phyloP scores from a whole-genome alignment of 2,113 vertebrate species.

The Syrmaticus mikado region DNA sequence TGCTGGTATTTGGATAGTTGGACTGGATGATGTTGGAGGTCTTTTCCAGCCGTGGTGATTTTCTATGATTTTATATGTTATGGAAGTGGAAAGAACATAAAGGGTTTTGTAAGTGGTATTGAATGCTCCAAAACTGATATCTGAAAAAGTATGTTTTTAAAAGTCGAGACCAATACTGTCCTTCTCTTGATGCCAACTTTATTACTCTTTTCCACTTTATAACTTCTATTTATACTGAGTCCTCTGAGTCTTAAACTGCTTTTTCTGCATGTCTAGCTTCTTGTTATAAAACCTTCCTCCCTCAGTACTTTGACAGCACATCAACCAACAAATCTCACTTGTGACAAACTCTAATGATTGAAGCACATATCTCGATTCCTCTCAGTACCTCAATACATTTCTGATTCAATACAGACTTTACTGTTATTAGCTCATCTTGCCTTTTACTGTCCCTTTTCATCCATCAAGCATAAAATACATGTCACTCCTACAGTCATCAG shows the following conservation, averaged over 20 bases:
- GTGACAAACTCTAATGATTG: constrained; percentile 86
- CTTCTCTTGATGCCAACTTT: constrained; percentile 63
- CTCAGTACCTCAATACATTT: constrained; percentile 79
- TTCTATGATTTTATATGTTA: background rate
- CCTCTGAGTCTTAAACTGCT: constrained; percentile 78
- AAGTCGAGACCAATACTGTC: constrained; percentile 60
- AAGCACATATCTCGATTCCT: constrained; percentile 83
- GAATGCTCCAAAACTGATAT: background rate
- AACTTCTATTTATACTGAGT: constrained; percentile 74
- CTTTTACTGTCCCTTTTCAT: constrained; percentile 81
- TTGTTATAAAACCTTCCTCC: constrained; percentile 75
- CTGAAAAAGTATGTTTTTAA: background rate
- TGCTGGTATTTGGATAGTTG: too few relatives aligned
- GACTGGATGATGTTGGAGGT: too few relatives aligned
- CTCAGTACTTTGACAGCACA: constrained; percentile 76
- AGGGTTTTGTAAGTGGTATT: background rate
- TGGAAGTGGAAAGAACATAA: background rate
- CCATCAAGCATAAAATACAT: constrained; percentile 80
- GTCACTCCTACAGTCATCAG: constrained; percentile 64
- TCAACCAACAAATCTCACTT: constrained; percentile 80
- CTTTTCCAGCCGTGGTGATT: too few relatives aligned
- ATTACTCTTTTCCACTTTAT: constrained; percentile 73
- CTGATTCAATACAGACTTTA: constrained; percentile 80
- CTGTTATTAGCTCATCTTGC: constrained; percentile 81
- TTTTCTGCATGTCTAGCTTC: constrained; percentile 75